Conservation (phyloP, 2,113 vertebrate genomes). For the Ardeotis arabs region DNA sequence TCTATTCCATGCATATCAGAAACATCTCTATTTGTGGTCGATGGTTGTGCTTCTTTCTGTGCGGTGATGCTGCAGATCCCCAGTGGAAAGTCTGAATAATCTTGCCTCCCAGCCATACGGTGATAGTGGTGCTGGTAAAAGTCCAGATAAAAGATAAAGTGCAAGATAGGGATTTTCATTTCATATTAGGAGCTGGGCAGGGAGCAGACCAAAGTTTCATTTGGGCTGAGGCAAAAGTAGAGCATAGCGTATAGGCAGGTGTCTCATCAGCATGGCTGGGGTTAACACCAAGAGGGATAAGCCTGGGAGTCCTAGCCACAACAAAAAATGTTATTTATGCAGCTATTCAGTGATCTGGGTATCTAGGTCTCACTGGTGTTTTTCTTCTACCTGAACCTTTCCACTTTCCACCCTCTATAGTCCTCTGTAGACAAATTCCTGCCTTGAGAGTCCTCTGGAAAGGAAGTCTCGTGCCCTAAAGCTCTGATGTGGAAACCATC, state of each 20-base stretch:
- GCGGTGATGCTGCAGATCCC: background rate
- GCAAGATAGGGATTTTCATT: background rate
- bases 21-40: background rate
- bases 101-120: accelerated
- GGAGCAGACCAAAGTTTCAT: background rate
- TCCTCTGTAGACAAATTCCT: background rate
- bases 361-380: accelerated
- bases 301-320: background rate
- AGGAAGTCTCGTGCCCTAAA: background rate
- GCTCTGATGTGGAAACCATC: background rate
- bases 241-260: accelerated
- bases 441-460: background rate
- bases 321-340: background rate
- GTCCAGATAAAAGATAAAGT: background rate
- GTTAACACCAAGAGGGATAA: background rate
- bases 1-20: background rate
- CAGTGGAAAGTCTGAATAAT: background rate
- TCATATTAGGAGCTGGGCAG: background rate
- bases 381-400: background rate
- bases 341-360: background rate
- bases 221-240: background rate
- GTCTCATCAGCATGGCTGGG: background rate
- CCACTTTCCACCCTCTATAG: background rate
- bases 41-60: background rate
- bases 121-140: accelerated